These are phyloP conservation scores for Nyleta sp. DNA, from an alignment of 2,888 invertebrate species.

Conservation along the genomic window DNA sequence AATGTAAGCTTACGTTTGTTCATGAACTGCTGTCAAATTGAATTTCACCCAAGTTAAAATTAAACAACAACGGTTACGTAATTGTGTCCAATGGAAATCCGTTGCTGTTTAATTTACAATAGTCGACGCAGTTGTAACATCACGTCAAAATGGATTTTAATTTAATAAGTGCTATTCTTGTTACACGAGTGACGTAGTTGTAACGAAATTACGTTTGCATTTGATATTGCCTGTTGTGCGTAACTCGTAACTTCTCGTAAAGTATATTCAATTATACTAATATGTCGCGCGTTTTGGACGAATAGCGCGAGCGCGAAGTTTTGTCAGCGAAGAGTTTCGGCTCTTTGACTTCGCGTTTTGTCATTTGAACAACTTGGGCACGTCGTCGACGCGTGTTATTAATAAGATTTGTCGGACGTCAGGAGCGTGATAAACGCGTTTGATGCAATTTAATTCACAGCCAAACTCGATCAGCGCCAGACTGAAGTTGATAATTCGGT, in stretches of 20 bases:
- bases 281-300: neutral
- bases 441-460: conserved; percentile 49
- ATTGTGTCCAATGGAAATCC: no score
- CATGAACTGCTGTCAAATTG: no score
- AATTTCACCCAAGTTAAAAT: no score
- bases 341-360: conserved; percentile 17
- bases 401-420: conserved; percentile 60
- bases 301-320: neutral
- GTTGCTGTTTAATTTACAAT: no score
- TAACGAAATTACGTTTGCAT: conserved; percentile 26
- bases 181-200: conserved; percentile 10
- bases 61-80: no score
- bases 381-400: conserved; percentile 37
- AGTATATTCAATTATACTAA: conserved; percentile 15
- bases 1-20: conserved; percentile 69
- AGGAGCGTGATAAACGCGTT: conserved; percentile 35
- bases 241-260: neutral
- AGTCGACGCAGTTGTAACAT: no score
- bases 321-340: conserved; percentile 4
- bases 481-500: conserved; percentile 57
- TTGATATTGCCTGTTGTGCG: no score
- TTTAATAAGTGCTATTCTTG: conserved; percentile 4
- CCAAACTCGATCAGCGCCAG: conserved; percentile 42
- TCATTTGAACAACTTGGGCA: conserved; percentile 14
- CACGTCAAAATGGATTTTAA: conserved; percentile 8